Base-by-base conservation (phyloP, 1,140 invertebrate species). In the Drosophila kepulauana region DNA sequence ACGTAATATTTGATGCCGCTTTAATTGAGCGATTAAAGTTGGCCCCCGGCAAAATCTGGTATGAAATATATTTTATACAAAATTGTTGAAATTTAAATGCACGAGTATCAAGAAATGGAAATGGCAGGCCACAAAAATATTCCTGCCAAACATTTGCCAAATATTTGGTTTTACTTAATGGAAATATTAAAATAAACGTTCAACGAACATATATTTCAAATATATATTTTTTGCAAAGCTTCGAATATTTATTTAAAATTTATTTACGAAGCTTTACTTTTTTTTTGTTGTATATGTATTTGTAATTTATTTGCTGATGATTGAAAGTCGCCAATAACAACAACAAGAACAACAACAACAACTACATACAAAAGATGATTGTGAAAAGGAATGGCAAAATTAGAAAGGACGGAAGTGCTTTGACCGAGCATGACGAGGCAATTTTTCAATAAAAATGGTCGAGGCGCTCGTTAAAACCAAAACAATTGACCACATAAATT, bases 401-500 rank as follows among this genome's bases (percentile, higher is more conserved):
- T 74, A 45, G 38, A 74, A 46, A 41, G 28, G 52, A 33, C 62
- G 64, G 61, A 79, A 79, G 33, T 67, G 62, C 72, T 70, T 61
- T 75, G 75, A 65, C 51, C 66, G 45, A 51, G 46, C 63, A 62
- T 62, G 63, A 66, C 51, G 41, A 38, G 57, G 64, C 63, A 61
- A 81, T 85, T 81, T 76, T 67, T 69, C 48, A 49, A 74, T 61
- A 82, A 87, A 82, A 88, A 77, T 69, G 73, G 51, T 58, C 74
- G 70, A 62, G 49, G 56, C 51, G 82, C 82, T 87, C 80, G 84
- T 88, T 87, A 88, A 87, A 88, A 80, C 69, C 81, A 88, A 87
- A 87, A 87, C 84, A 87, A 87, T 87, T 80, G 82, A 88, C 76
- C 80, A 82, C 84, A 87, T 87, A 88, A 87, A 87, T 87, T 87